phyloP scores from a whole-genome alignment of 1,140 invertebrate genomes.

The Solenopsis invicta region DNA sequence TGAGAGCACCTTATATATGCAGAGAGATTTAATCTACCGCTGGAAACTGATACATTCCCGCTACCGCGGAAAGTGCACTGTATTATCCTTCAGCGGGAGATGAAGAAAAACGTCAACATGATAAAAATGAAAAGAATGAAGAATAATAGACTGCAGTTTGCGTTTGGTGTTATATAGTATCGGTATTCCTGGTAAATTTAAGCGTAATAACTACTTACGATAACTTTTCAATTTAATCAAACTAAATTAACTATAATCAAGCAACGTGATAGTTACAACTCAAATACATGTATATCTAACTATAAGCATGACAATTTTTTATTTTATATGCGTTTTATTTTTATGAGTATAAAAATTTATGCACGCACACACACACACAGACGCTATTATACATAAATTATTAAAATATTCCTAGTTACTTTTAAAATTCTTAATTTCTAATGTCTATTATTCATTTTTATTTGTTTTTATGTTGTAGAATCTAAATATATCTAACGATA shows the following conservation, averaged over 20 bases:
- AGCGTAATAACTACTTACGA: not conserved
- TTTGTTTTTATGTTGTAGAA: not conserved
- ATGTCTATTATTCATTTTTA: not conserved
- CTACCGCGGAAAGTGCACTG: not conserved
- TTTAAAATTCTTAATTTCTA: no score
- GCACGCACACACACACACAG: not conserved
- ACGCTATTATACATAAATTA: not conserved
- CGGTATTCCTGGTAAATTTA: not conserved
- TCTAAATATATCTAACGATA: not conserved
- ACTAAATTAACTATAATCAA: not conserved
- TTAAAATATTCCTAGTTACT: not conserved
- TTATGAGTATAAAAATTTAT: not conserved
- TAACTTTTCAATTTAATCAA: not conserved
- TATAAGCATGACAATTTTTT: not conserved
- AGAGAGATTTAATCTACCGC: constrained; percentile 19
- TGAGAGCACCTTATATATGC: not conserved
- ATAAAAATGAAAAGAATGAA: not conserved
- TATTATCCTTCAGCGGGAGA: not conserved
- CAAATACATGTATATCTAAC: constrained; percentile 3
- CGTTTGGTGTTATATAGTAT: not conserved
- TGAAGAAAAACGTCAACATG: not conserved
- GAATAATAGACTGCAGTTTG: not conserved
- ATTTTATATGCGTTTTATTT: not conserved
- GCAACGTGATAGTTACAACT: not conserved
- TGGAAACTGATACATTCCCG: constrained; percentile 3